phyloP scores from a whole-genome alignment of 2,113 vertebrate genomes.

The Leptocoma aspasia region DNA sequence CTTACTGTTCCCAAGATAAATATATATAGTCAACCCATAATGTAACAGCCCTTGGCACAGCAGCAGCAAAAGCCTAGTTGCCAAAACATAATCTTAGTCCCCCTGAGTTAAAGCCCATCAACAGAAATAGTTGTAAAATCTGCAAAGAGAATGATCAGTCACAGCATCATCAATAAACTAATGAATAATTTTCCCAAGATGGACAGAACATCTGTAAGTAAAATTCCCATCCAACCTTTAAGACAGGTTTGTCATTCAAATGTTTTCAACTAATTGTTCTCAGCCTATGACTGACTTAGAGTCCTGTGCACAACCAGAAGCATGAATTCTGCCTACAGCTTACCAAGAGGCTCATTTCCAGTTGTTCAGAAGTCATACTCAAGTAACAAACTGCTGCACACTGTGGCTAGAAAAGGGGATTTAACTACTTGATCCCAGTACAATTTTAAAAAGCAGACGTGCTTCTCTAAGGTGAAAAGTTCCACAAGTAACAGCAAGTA shows the following conservation, averaged over 20 bases:
- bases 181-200: neutral
- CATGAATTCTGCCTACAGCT: neutral
- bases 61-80: neutral
- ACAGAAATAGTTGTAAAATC: neutral
- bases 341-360: neutral
- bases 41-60: neutral
- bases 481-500: neutral
- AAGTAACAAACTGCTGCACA: neutral
- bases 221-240: fast-evolving
- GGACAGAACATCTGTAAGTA: neutral
- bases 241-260: neutral
- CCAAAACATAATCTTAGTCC: neutral
- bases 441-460: neutral
- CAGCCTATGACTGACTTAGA: neutral
- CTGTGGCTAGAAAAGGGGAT: neutral
- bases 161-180: neutral
- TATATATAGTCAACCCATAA: neutral
- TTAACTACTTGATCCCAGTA: neutral
- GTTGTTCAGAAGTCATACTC: neutral
- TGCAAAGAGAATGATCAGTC: neutral
- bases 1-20: neutral
- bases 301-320: neutral
- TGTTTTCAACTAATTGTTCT: neutral
- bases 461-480: neutral
- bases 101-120: neutral